Evolutionary conservation across 2,113 vertebrate genomes (phyloP), one percentile per base, ranked within the genome.

Genomic region (Antigone vipio): DNA sequence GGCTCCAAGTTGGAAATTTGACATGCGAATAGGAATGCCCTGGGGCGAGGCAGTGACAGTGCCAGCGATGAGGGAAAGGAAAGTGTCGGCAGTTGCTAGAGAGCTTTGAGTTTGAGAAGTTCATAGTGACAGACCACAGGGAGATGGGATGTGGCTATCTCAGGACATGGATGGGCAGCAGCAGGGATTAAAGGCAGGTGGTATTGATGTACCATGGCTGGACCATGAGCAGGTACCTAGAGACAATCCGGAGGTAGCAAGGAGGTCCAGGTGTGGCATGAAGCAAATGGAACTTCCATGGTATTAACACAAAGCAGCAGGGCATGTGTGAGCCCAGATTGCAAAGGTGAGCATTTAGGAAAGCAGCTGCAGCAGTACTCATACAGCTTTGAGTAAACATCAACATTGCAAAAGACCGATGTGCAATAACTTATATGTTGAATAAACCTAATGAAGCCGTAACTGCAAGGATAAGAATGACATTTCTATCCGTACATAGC

Each of bases 321-420:
- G 56, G 18, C 1, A 0, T 10, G 13, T 9, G 5, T 27, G 47
- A 49, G 8, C 30, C 58, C 45, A 7, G 26, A 76, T 27, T 89
- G 21, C n/a, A 68, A n/a, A 75, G 53, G 42, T 52, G 30, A 73
- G 17, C 0, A 0, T 15, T 40, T 35, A 42, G 53, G 38, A 89
- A 89, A 82, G 38, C 35, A 73, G 29, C 47, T 78, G 45, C 69
- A 58, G 40, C 26, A 27, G 42, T 10, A 27, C 15, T 72, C 0
- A 0, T 29, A 30, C 0, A 0, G 6, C 52, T 72, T 42, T 59
- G 35, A 32, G 10, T 35, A 30, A 81, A 67, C 23, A 91, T 13
- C n/a, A 42, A 2, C 42, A 9, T 15, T 81, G 55, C 56, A 17
- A 26, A 38, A 94, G 26, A 56, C 9, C 27, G 7, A 15, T 4